Evolutionary conservation across 2,113 vertebrate genomes (phyloP).

Genomic region (Galeopterus variegatus): DNA sequence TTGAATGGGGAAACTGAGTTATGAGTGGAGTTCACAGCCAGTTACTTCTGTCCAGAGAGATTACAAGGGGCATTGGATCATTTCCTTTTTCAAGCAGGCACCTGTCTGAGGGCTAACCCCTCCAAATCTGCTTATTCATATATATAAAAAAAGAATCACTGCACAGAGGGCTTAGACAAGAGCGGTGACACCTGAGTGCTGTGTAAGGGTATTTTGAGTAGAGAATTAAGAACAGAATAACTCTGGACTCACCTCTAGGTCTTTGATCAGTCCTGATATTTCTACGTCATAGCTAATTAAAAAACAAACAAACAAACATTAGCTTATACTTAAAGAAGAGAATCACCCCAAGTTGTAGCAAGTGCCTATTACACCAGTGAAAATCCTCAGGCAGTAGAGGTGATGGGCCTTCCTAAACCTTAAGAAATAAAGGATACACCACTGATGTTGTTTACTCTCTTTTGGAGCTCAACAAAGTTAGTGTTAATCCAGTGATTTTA

Average conservation of each 20-base stretch:
- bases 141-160: background rate
- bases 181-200: background rate
- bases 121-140: background rate
- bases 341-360: background rate
- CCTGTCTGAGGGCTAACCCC: background rate
- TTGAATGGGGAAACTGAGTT: background rate
- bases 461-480: constrained; percentile 68
- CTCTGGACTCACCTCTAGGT: background rate
- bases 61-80: background rate
- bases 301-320: background rate
- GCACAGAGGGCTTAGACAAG: background rate
- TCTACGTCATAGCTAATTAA: constrained; percentile 14
- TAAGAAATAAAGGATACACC: constrained; percentile 12
- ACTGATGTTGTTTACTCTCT: constrained; percentile 54
- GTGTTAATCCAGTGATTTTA: constrained; percentile 75
- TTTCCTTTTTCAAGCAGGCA: background rate
- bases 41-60: constrained; percentile 11
- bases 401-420: background rate
- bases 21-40: background rate
- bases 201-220: background rate
- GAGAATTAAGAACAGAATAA: background rate
- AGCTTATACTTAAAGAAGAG: background rate
- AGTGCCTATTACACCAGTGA: constrained; percentile 54
- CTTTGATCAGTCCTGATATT: constrained; percentile 54
- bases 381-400: background rate